phyloP scores from a whole-genome alignment of 2,888 invertebrate species.

The Rhagonycha fulva region DNA sequence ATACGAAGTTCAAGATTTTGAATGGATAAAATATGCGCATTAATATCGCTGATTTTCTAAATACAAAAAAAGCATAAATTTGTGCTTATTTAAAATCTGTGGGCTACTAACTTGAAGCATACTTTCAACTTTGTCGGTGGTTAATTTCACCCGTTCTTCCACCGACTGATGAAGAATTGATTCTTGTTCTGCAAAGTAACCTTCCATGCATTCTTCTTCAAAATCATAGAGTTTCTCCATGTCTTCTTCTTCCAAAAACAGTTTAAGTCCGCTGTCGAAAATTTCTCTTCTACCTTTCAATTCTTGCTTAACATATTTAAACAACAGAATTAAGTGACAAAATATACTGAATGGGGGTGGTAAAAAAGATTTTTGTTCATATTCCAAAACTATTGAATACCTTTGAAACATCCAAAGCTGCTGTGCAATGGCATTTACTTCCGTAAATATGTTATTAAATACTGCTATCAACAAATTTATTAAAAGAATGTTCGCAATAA shows the following conservation, averaged over 20 bases:
- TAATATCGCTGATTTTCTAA: conserved; percentile 87
- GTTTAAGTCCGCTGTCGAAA: conserved; percentile 90
- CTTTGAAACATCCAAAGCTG: conserved; percentile 99
- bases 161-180: conserved; percentile 83
- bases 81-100: not conserved
- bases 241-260: conserved; percentile 92
- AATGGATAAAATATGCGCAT: conserved; percentile 85
- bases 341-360: conserved; percentile 93
- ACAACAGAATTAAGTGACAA: conserved; percentile 83
- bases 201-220: conserved; percentile 98
- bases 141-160: conserved; percentile 82
- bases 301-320: conserved; percentile 82
- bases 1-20: conserved; percentile 89
- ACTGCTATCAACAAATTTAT: conserved; percentile 98
- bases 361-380: conserved; percentile 93
- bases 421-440: conserved; percentile 94
- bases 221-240: conserved; percentile 95
- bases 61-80: conserved; percentile 17
- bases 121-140: conserved; percentile 86
- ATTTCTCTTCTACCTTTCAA: conserved; percentile 75
- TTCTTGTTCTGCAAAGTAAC: conserved; percentile 91
- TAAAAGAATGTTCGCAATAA: conserved; percentile 95
- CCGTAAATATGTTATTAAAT: conserved; percentile 95
- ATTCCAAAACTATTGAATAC: conserved; percentile 97
- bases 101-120: conserved; percentile 65